Base-by-base conservation (phyloP, 1,140 invertebrate genomes). In the Drosophila littoralis region DNA sequence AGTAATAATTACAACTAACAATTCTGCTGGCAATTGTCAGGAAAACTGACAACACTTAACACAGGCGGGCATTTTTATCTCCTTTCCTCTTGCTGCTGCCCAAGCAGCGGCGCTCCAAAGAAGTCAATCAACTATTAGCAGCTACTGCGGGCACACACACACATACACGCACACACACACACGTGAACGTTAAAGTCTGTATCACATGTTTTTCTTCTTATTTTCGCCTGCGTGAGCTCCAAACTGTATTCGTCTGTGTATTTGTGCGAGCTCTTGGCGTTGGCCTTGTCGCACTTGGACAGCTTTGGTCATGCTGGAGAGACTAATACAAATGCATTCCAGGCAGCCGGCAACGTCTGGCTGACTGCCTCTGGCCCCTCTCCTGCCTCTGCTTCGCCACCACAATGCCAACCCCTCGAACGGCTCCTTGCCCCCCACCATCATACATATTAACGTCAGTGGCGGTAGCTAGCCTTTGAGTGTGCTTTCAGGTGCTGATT, bases 161-260 rank as follows among this genome's bases (percentile, higher is more conserved):
- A 72, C 8, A n/a, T n/a, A 57, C 38, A 85, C 58, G 55, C 10
- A 60, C 58, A 59, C 46, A 52, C 36, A 73, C 1, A 67, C 43
- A 60, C 50, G 57, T 52, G 46, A 64, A 68, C 60, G 73, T 75
- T 77, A 69, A 86, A 89, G 89, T 85, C 84, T 91, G 89, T 91
- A 91, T 91, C 89, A 91, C 89, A 91, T 91, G 89, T 91, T 91
- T 85, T 78, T 81, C 81, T 80, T 91, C 90, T 90, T 91, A 89
- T 86, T 91, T 91, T 90, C 77, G 77, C 85, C 72, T 84, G 81
- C 64, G 73, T 81, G 69, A 43, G 35, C 58, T 68, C 35, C 59
- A 59, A 58, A 38, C 66, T 63, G 60, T 15, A 48, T 28, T 12
- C 40, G 76, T 63, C 28, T 79, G 57, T 65, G 71, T 76, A 72